These are phyloP conservation scores for Hemithea aestivaria DNA, from an alignment of 2,888 invertebrate genomes.

Conservation along the genomic window DNA sequence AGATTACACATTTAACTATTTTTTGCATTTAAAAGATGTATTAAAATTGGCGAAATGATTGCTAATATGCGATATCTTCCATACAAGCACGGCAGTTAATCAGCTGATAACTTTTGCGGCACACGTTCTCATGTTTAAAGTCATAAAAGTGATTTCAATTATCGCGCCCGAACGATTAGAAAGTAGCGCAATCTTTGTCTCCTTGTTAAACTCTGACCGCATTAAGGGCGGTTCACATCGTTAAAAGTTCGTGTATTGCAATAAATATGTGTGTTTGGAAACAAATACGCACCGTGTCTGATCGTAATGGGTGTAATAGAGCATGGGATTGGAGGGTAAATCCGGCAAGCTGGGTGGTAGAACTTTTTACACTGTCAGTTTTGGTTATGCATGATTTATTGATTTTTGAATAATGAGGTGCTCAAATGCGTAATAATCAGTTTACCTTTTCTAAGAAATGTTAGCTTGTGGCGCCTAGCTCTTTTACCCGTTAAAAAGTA, in stretches of 20 bases:
- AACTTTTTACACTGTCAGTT: constrained; percentile 37
- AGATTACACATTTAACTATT: no score
- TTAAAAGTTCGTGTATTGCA: constrained; percentile 72
- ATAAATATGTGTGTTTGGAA: constrained; percentile 76
- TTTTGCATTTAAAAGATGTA: no score
- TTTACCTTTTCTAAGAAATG: no score
- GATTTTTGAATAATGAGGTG: constrained; percentile 17
- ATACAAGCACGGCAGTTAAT: no score
- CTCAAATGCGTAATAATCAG: no score
- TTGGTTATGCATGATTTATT: constrained; percentile 37
- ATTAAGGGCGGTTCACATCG: constrained; percentile 72
- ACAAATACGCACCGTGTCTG: constrained; percentile 67
- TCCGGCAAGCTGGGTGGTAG: constrained; percentile 41
- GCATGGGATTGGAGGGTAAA: constrained; percentile 54
- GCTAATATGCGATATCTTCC: no score
- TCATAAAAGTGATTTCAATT: constrained; percentile 63
- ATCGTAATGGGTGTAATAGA: constrained; percentile 61
- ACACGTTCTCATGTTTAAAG: constrained; percentile 64
- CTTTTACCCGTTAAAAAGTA: no score
- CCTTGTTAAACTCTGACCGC: constrained; percentile 77
- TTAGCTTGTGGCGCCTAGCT: no score
- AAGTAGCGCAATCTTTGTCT: constrained; percentile 66
- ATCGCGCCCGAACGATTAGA: constrained; percentile 66
- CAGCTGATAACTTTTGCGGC: not conserved
- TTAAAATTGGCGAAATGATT: no score